Percentiles rank a stretch among this genome's conserved stretches.
These are phyloP conservation scores for Aphelinus certus DNA, from an alignment of 1,140 invertebrate genomes.

Conservation along the genomic window DNA sequence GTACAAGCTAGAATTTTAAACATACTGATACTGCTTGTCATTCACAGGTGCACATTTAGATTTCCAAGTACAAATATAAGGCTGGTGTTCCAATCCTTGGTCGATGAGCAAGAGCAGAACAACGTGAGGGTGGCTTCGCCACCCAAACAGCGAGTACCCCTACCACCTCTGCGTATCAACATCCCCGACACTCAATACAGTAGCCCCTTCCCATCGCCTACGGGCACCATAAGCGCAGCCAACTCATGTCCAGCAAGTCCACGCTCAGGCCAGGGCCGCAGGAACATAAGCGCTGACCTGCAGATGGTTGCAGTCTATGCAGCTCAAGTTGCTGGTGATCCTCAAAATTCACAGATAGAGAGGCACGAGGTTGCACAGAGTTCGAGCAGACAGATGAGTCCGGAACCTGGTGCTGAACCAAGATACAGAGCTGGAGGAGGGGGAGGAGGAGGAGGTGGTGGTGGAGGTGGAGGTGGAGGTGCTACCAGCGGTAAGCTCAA, in stretches of 20 bases:
- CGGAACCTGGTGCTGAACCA: slow-evolving; percentile 54
- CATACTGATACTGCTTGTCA: background rate
- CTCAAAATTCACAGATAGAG: slow-evolving; percentile 53
- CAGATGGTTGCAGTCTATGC: slow-evolving; percentile 78
- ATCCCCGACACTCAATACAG: slow-evolving; percentile 85
- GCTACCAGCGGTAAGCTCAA: slow-evolving; percentile 8
- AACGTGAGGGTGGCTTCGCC: slow-evolving; percentile 59
- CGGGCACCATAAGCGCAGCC: slow-evolving; percentile 87
- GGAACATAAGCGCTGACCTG: slow-evolving; percentile 76
- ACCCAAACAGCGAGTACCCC: slow-evolving; percentile 63
- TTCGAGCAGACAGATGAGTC: slow-evolving; percentile 58
- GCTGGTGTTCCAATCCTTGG: slow-evolving; percentile 91
- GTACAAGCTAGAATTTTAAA: too few relatives aligned
- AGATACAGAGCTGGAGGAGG: slow-evolving; percentile 50
- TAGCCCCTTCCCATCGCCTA: slow-evolving; percentile 94
- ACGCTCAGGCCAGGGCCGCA: slow-evolving; percentile 74
- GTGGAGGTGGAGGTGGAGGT: slow-evolving; percentile 34
- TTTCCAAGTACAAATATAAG: slow-evolving; percentile 98
- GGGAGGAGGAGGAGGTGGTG: slow-evolving; percentile 38
- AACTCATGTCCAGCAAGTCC: slow-evolving; percentile 98
- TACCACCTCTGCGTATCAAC: slow-evolving; percentile 85
- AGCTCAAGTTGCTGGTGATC: slow-evolving; percentile 63
- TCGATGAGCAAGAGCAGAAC: slow-evolving; percentile 74
- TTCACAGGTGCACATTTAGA: slow-evolving; percentile 88
- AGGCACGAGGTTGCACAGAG: slow-evolving; percentile 57